Conservation (phyloP, 1,140 invertebrate species). For the Archivesica marissinica region DNA sequence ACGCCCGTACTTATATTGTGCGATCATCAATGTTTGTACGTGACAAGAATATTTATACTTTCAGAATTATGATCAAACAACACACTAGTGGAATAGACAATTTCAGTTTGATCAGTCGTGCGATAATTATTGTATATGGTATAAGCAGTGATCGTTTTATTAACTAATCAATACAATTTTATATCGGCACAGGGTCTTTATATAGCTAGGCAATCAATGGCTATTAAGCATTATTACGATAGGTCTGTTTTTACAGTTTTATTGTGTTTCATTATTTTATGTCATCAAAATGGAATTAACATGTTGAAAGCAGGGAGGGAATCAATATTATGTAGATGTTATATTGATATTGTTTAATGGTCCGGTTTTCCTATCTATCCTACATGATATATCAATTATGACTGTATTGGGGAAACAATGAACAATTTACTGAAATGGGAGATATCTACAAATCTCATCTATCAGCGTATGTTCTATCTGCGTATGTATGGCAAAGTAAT, state of each 20-base stretch:
- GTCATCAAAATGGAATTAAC: constrained; percentile 61
- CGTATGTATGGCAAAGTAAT: no score
- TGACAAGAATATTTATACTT: constrained; percentile 37
- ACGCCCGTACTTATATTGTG: constrained; percentile 14
- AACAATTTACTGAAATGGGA: not conserved
- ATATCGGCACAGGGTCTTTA: constrained; percentile 29
- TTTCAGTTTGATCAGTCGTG: constrained; percentile 23
- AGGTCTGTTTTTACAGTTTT: constrained; percentile 51
- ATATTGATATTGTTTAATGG: constrained; percentile 55
- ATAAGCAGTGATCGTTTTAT: constrained; percentile 40
- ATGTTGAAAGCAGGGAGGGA: constrained; percentile 34
- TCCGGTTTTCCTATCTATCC: constrained; percentile 10
- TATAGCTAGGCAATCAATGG: constrained; percentile 46
- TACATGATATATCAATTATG: constrained; percentile 56
- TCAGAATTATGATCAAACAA: constrained; percentile 27
- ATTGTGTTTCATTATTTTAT: constrained; percentile 61
- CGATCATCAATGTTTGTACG: constrained; percentile 30
- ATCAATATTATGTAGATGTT: constrained; percentile 55
- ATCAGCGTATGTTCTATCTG: not conserved
- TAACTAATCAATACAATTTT: constrained; percentile 48
- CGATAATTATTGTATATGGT: constrained; percentile 47
- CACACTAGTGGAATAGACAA: constrained; percentile 18
- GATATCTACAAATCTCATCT: not conserved
- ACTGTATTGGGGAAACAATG: not conserved
- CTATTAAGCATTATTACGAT: constrained; percentile 50